These are phyloP conservation scores for Acromyrmex charruanus DNA, from an alignment of 1,140 invertebrate species.

Conservation along the genomic window DNA sequence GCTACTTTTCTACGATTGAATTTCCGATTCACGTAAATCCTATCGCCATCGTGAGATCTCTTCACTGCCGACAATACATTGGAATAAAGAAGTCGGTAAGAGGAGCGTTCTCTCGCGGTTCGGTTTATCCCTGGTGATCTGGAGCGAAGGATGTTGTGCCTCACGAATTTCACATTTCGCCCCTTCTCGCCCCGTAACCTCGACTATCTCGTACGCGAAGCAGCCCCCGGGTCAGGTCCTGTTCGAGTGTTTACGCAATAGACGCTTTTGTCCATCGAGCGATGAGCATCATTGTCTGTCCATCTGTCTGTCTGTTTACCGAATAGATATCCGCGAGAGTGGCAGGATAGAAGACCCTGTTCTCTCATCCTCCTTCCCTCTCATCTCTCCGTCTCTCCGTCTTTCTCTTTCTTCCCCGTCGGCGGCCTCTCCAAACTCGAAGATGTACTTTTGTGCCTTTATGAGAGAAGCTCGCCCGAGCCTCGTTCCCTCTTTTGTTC, in stretches of 20 bases:
- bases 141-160: conserved; percentile 37
- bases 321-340: conserved; percentile 83
- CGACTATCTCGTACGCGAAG: conserved; percentile 56
- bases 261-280: conserved; percentile 86
- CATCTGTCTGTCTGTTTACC: conserved; percentile 83
- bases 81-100: conserved; percentile 58
- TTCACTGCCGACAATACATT: conserved; percentile 45
- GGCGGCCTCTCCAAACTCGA: conserved; percentile 58
- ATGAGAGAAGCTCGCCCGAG: conserved; percentile 77
- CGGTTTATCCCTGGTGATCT: conserved; percentile 54
- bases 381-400: background rate
- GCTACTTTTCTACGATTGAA: conserved; percentile 63
- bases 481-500: conserved; percentile 82
- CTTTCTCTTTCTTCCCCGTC: conserved; percentile 36
- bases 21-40: conserved; percentile 62
- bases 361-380: conserved; percentile 39
- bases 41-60: conserved; percentile 55
- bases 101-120: conserved; percentile 50
- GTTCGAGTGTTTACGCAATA: conserved; percentile 86
- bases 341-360: conserved; percentile 54
- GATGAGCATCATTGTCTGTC: conserved; percentile 86
- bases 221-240: conserved; percentile 71
- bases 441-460: conserved; percentile 84
- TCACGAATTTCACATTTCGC: conserved; percentile 63
- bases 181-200: conserved; percentile 22